Evolutionary conservation across 2,888 invertebrate species (phyloP).

Genomic region (Imbricaverruca yamaguchii): DNA sequence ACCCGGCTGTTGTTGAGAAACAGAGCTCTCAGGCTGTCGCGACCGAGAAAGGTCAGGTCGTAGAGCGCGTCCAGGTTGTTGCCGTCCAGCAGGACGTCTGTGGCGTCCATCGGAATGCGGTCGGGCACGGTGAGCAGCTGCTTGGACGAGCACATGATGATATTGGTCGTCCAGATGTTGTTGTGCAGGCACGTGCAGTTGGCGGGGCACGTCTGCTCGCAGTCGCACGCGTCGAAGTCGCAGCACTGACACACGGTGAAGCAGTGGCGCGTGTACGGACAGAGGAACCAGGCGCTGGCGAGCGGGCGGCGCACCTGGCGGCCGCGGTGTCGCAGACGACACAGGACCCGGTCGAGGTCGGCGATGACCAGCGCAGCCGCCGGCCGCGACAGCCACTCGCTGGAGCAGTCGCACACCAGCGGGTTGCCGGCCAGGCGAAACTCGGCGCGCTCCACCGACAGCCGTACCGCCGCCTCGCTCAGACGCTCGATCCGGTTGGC

Average conservation of each 20-base stretch:
- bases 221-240: constrained; percentile 83
- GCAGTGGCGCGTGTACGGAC: constrained; percentile 72
- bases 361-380: constrained; percentile 67
- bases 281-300: constrained; percentile 52
- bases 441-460: constrained; percentile 61
- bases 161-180: constrained; percentile 74
- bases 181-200: constrained; percentile 74
- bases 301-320: constrained; percentile 33
- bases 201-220: constrained; percentile 81
- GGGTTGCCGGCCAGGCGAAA: constrained; percentile 76
- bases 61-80: constrained; percentile 66
- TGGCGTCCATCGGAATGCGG: constrained; percentile 80
- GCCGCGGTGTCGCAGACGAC: constrained; percentile 52
- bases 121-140: constrained; percentile 57
- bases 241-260: constrained; percentile 81
- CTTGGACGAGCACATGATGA: constrained; percentile 63
- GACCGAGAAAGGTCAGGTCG: constrained; percentile 77
- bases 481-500: constrained; percentile 64
- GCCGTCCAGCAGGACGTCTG: constrained; percentile 76
- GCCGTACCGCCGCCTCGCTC: constrained; percentile 61
- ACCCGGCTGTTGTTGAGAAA: constrained; percentile 71
- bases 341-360: constrained; percentile 69
- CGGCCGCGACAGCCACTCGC: constrained; percentile 77
- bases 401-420: constrained; percentile 73
- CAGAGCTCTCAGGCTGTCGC: constrained; percentile 64